Percentiles rank a stretch among this genome's conserved stretches.
phyloP scores from a whole-genome alignment of 2,888 invertebrate species.

The Branchellion lobata region DNA sequence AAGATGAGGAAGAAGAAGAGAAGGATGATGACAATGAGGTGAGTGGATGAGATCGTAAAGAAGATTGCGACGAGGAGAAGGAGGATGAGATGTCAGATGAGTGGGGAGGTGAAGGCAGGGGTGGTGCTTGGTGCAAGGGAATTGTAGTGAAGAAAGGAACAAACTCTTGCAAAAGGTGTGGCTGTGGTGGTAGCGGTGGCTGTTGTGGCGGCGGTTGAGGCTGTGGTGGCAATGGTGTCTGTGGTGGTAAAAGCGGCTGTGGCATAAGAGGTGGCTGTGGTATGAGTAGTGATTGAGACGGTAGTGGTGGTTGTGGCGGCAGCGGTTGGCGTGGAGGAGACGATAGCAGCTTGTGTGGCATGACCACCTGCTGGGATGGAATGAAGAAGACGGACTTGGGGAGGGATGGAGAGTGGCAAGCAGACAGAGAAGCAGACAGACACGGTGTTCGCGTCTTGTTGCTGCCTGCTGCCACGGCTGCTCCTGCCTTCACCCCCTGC shows the following conservation, averaged over 20 bases:
- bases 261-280: background rate
- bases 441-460: conserved; percentile 25
- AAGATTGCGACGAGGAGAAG: background rate
- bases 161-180: background rate
- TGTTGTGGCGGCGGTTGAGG: background rate
- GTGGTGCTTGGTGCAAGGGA: background rate
- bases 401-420: background rate
- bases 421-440: no score
- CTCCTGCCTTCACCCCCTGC: conserved; percentile 21
- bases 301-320: conserved; percentile 3
- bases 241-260: background rate
- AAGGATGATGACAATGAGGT: conserved; percentile 38
- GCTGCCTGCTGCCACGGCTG: conserved; percentile 27
- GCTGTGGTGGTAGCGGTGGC: conserved; percentile 6
- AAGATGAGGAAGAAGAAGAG: background rate
- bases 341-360: background rate
- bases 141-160: background rate
- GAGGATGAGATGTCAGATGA: background rate
- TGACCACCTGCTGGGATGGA: background rate
- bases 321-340: background rate
- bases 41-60: conserved; percentile 33
- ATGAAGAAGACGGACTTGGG: background rate
- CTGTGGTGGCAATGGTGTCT: background rate
- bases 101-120: background rate
- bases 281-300: background rate